These are phyloP conservation scores for Anableps anableps DNA, from an alignment of 2,797 vertebrate species.

Conservation along the genomic window DNA sequence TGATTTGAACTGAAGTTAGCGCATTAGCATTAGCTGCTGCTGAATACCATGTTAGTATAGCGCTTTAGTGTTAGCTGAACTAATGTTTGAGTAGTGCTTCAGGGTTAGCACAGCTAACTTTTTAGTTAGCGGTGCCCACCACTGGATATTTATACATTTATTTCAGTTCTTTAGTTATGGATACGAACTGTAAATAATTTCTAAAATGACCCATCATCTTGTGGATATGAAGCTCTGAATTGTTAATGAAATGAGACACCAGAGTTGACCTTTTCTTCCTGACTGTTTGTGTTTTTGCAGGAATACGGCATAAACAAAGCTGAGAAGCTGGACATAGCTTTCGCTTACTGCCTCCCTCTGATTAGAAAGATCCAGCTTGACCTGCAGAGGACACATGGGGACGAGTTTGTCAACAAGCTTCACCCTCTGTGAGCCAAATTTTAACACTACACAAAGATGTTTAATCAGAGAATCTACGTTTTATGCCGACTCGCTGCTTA, in stretches of 20 bases:
- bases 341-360: constrained; percentile 96
- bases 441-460: neutral
- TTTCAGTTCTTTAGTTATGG: neutral
- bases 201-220: neutral
- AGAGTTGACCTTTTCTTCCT: neutral
- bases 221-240: neutral
- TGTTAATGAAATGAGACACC: neutral
- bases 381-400: constrained; percentile 96
- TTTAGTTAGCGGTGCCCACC: neutral
- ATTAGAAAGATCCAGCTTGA: constrained; percentile 96
- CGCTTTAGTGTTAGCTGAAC: no score
- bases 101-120: neutral
- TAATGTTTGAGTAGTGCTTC: no score
- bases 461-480: neutral
- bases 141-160: neutral
- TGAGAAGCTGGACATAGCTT: constrained; percentile 96
- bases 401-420: constrained; percentile 98
- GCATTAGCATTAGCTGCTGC: no score
- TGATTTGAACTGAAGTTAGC: no score
- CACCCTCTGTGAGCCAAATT: constrained; percentile 90
- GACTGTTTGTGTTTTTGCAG: constrained; percentile 67
- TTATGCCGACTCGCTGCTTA: neutral
- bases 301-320: constrained; percentile 95
- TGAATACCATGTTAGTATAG: no score
- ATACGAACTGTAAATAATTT: neutral